phyloP scores from a whole-genome alignment of 2,888 invertebrate species.

The Drosophila kanekoi region DNA sequence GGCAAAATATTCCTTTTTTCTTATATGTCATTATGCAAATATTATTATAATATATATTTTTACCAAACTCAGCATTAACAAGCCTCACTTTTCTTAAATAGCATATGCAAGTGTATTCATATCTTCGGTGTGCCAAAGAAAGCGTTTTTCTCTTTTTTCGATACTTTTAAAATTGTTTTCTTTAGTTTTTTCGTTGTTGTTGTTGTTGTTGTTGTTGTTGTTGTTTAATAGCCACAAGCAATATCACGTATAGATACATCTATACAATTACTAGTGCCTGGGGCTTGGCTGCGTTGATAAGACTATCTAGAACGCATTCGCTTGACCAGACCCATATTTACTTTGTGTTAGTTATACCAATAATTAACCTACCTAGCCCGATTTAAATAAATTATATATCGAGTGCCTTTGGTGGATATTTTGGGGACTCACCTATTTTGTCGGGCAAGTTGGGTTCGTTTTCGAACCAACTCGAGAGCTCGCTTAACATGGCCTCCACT shows the following conservation, averaged over 20 bases:
- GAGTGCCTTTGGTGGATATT: neutral
- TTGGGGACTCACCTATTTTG: conserved; percentile 67
- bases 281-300: conserved; percentile 29
- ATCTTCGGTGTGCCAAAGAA: too few species aligned
- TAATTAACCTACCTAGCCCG: conserved; percentile 32
- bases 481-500: conserved; percentile 53
- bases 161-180: neutral
- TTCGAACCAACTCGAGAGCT: conserved; percentile 72
- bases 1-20: too few species aligned
- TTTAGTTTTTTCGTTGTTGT: neutral
- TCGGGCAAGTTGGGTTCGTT: conserved; percentile 71
- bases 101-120: too few species aligned
- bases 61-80: too few species aligned
- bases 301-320: conserved; percentile 26
- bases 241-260: conserved; percentile 31
- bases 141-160: too few species aligned
- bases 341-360: neutral
- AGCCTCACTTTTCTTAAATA: too few species aligned
- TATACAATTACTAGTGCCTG: conserved; percentile 24
- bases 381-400: neutral
- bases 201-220: neutral
- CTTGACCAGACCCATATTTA: conserved; percentile 1
- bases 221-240: neutral
- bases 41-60: too few species aligned
- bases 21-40: too few species aligned